These are phyloP conservation scores for Hyperoplus lanceolatus DNA, from an alignment of 2,797 vertebrate genomes.

Conservation along the genomic window DNA sequence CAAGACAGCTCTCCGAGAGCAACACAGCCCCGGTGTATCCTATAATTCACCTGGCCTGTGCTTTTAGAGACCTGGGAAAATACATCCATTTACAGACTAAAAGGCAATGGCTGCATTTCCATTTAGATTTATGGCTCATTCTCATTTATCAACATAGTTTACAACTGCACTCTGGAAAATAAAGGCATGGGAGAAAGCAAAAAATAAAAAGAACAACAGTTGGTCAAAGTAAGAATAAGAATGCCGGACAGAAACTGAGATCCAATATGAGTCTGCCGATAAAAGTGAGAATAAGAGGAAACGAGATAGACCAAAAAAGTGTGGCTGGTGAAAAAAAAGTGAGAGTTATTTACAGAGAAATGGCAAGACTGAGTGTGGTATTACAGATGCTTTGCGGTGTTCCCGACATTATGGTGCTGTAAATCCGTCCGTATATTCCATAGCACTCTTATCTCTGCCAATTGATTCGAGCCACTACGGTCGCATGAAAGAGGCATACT, in stretches of 20 bases:
- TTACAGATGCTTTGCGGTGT: constrained; percentile 42
- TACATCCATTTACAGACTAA: constrained; percentile 73
- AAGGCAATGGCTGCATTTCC: constrained; percentile 76
- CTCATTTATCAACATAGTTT: constrained; percentile 82
- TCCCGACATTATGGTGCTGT: constrained; percentile 49
- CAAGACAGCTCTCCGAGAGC: constrained; percentile 45
- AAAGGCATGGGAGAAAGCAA: constrained; percentile 29
- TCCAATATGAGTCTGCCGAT: constrained; percentile 9
- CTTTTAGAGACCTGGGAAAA: constrained; percentile 78
- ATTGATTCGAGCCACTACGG: constrained; percentile 45
- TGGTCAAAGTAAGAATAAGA: constrained; percentile 32
- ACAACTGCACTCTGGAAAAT: constrained; percentile 70
- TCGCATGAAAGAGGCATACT: constrained; percentile 36
- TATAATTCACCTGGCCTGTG: constrained; percentile 77
- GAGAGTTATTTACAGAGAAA: constrained; percentile 18
- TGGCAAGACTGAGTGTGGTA: neutral
- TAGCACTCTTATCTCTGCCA: constrained; percentile 38
- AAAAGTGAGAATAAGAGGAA: constrained; percentile 12
- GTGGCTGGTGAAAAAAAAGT: neutral
- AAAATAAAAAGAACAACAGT: constrained; percentile 6
- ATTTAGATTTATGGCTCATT: constrained; percentile 84
- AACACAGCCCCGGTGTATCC: constrained; percentile 54
- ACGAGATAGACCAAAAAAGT: constrained; percentile 14
- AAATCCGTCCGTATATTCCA: constrained; percentile 46
- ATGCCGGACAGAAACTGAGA: constrained; percentile 36